Base-by-base conservation (phyloP, 1,140 invertebrate species). In the Drosophila pallidifrons region DNA sequence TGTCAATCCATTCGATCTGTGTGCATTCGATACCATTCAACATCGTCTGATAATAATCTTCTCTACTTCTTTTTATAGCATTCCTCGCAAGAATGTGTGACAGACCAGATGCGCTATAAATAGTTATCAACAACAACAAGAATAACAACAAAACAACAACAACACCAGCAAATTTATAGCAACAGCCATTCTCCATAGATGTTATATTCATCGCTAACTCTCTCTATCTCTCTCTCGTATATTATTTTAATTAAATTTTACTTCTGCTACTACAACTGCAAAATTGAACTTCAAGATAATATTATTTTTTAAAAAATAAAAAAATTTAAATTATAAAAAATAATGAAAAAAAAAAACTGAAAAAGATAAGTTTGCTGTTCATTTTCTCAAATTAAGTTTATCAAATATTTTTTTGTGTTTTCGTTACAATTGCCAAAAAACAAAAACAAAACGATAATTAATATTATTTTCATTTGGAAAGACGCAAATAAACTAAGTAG, bases 41-140 rank as follows among this genome's bases (percentile, higher is more conserved):
- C 16, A 41, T 6, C 30, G 0, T n/a, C 1, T 32, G 1, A 46
- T 72, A 64, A 64, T 82, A 16, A n/a, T 38, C 25, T 13, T 54
- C 45, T 77, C 65, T 25, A 25, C 52, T 28, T 72, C 45, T 10
- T 93, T 35, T 70, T 70, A n/a, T 70, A 96, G 95, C 95, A 94
- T 96, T 96, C 94, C 95, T 96, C 90, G 94, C 94, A 93, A 95
- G 93, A 94, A 94, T 96, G 94, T 95, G 95, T 93, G 95, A 95
- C 57, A 95, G 94, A 81, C 91, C 88, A 76, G 93, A 93, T 80
- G 55, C n/a, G 80, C 91, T 92, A 91, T 81, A 87, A 92, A 87
- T 92, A 80, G 51, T 68, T 72, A 82, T 64, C 64, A 74, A 49
- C 82, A 89, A 73, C 83, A 77, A 63, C 63, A 77, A 67, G 70